Evolutionary conservation across 2,888 invertebrate species (phyloP).

Genomic region (Lithodes maja): DNA sequence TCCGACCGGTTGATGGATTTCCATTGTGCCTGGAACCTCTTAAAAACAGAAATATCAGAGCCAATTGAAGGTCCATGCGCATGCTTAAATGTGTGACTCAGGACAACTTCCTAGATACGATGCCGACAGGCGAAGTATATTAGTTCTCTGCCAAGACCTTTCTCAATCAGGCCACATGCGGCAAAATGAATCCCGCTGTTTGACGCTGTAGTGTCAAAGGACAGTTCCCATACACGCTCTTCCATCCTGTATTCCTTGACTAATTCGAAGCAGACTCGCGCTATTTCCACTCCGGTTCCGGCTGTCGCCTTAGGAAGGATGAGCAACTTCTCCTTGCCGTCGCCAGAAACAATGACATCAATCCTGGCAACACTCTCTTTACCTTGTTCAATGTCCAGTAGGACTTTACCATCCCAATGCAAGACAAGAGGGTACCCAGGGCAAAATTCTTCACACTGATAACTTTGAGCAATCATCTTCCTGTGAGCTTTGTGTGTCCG

Average conservation of each 20-base stretch:
- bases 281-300: constrained; percentile 2
- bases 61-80: constrained; percentile 9
- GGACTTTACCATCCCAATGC: no score
- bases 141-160: constrained; percentile 14
- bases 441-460: no score
- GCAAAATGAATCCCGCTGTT: constrained; percentile 6
- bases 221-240: constrained; percentile 25
- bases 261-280: constrained; percentile 19
- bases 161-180: constrained; percentile 9
- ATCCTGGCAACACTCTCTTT: no score
- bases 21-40: constrained; percentile 36
- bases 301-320: no score
- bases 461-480: no score
- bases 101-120: constrained; percentile 28
- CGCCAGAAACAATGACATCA: no score
- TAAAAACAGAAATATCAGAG: constrained; percentile 18
- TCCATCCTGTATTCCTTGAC: constrained; percentile 11
- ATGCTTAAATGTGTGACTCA: constrained; percentile 14
- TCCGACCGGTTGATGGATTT: constrained; percentile 32
- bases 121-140: constrained; percentile 19
- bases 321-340: no score
- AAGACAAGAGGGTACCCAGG: no score
- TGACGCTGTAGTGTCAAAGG: constrained; percentile 18
- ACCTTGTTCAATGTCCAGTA: no score
- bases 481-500: no score